Evolutionary conservation across 2,113 vertebrate species (phyloP), one percentile per base, ranked within the genome.

Genomic region (Furnarius figulus): DNA sequence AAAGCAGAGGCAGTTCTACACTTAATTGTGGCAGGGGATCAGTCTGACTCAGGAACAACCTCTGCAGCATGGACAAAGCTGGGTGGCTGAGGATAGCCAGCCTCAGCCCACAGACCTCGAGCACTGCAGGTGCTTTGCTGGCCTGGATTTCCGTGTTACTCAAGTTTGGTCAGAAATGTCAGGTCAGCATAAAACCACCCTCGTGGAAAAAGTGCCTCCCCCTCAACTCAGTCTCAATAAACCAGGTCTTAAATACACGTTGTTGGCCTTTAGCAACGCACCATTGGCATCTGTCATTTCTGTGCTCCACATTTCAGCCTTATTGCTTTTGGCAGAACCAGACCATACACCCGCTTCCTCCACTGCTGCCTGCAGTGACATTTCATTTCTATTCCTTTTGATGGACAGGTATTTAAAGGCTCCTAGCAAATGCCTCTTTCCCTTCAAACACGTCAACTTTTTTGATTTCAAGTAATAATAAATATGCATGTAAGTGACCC

Each of bases 341-440:
- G 74, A 46, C 63, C 52, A 14, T 20, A 30, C 79, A 5, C 31
- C 13, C 49, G 9, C 35, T 78, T 81, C 87, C 73, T 56, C 49
- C 9, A 0, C 83, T 33, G 27, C 83, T 7, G 6, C 74, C 87
- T 85, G 81, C 74, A 70, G 93, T 9, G 71, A 63, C 87, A 85
- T 71, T 90, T 90, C 71, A 5, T 17, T 81, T 71, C 49, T 11
- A 0, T 52, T 91, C 67, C 18, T 59, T 42, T 33, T 63, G 94
- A 95, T 59, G 79, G 91, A 86, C 87, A 94, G 82, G 91, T 88
- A 77, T 90, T 84, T 53, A 47, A 55, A 82, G 42, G 89, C 86
- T 93, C 62, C 90, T 95, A 81, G 90, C 87, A 89, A 95, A 87
- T 90, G 72, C 89, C 71, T 83, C 6, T 17, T 94, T 79, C 84